These are phyloP conservation scores for Eurytoma californica DNA, from an alignment of 2,888 invertebrate species.

Conservation along the genomic window DNA sequence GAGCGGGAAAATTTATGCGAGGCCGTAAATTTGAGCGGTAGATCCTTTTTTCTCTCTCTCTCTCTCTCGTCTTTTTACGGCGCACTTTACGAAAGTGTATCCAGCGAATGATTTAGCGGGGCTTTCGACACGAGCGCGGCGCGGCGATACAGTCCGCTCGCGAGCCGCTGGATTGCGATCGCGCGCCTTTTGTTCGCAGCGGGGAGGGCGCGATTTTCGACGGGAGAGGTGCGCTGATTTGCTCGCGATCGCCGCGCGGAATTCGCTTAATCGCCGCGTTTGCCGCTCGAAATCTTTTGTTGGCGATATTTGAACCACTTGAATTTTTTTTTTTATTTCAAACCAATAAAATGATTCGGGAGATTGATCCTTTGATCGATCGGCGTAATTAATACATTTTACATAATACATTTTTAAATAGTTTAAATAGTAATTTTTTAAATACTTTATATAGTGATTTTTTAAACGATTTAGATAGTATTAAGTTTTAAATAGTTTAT, in stretches of 20 bases:
- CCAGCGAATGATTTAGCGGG: slow-evolving; percentile 3
- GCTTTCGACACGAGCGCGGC: not conserved
- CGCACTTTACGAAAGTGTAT: not conserved
- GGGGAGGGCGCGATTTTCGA: not conserved
- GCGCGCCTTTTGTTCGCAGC: not conserved
- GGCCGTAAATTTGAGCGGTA: slow-evolving; percentile 10
- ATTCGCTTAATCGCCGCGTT: not conserved
- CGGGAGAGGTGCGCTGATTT: not conserved
- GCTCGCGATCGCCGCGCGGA: not conserved
- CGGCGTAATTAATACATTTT: too few species aligned
- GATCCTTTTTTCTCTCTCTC: not conserved
- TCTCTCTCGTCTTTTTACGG: not conserved
- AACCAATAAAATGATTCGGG: too few species aligned
- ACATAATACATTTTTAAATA: too few species aligned
- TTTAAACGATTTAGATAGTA: too few species aligned
- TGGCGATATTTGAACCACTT: not conserved
- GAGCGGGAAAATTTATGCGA: slow-evolving; percentile 10
- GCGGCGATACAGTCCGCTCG: too few species aligned
- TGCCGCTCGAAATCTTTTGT: not conserved
- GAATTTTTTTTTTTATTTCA: not conserved
- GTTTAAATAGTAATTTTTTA: too few species aligned
- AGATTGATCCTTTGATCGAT: too few species aligned
- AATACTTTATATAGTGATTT: too few species aligned
- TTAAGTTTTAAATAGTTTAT: too few species aligned
- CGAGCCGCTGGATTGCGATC: not conserved